Evolutionary conservation across 2,113 vertebrate genomes (phyloP), one percentile per base, ranked within the genome.

Genomic region (Acanthisitta chloris): DNA sequence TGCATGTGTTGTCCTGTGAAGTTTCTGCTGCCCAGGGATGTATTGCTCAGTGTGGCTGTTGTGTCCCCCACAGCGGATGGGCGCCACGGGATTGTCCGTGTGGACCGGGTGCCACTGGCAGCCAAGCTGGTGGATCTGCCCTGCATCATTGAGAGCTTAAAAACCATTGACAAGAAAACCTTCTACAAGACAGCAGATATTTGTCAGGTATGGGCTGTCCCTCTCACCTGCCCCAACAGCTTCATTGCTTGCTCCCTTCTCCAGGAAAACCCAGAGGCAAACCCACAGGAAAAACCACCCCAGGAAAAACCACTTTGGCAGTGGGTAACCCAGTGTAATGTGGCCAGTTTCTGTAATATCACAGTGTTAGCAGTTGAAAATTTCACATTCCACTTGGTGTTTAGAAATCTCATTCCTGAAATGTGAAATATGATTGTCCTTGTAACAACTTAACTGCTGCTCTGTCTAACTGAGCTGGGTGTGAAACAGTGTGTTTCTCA

Each of bases 181-280:
- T 99, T 99, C 98, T 99, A 99, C 92, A 99, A 99, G 96, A 99
- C 99, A 20, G 99, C 99, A 4, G 99, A 99, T 96, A 96, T 99
- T 92, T 99, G 99, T 88, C 99, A 99, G 99, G 99, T 99, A 98
- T 55, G 83, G 70, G 61, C 12, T 72, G 46, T 51, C 57, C 61
- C 88, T 70, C 46, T 38, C 23, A 0, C 12, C 58, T 64, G 48
- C 64, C 23, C 36, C 54, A 71, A 34, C 48, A 58, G 62, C 24
- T 40, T 21, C 51, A 58, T 42, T 79, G 28, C 19, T 36, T 54
- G 25, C 76, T 71, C 6, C 29, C 10, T 33, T 62, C 43, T 72
- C 45, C 31, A 42, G 73, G 33, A 85, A 67, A 55, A 20, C 29
- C 16, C 5, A n/a, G n/a, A n/a, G n/a, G n/a, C n/a, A n/a, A n/a